phyloP scores from a whole-genome alignment of 2,113 vertebrate genomes.

The Chamaetylas fuelleborni region DNA sequence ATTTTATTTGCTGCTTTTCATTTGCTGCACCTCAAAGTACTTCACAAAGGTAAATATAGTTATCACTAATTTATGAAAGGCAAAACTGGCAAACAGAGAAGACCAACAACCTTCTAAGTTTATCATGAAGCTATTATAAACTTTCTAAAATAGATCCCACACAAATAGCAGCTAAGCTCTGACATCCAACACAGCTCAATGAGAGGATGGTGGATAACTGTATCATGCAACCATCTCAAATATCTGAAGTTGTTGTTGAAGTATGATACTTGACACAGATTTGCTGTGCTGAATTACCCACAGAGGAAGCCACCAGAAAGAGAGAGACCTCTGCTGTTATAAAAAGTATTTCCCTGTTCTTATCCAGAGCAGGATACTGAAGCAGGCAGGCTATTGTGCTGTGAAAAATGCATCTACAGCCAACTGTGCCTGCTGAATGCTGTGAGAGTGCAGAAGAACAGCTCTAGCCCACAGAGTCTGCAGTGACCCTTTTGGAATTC shows the following conservation, averaged over 20 bases:
- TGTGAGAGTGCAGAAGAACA: neutral
- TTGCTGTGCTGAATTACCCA: neutral
- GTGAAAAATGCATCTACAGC: constrained; percentile 52
- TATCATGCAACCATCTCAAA: neutral
- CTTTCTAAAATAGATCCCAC: neutral
- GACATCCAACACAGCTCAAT: neutral
- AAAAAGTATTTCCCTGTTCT: neutral
- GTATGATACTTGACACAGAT: neutral
- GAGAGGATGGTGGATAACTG: neutral
- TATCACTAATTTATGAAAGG: neutral
- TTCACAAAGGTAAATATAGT: neutral
- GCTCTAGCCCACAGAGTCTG: neutral
- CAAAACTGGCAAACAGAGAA: neutral
- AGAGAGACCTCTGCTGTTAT: neutral
- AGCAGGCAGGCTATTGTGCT: neutral
- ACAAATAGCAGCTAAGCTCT: neutral
- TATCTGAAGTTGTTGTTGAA: constrained; percentile 5
- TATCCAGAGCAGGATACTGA: neutral
- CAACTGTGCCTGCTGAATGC: neutral
- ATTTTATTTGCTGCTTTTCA: neutral
- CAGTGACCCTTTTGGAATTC: neutral
- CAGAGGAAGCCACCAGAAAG: neutral
- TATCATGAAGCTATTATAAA: neutral
- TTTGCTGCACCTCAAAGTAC: neutral
- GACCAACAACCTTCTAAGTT: neutral